Evolutionary conservation across 2,888 invertebrate species (phyloP), one percentile per base, ranked within the genome.

Genomic region (Pyrocoelia pectoralis): DNA sequence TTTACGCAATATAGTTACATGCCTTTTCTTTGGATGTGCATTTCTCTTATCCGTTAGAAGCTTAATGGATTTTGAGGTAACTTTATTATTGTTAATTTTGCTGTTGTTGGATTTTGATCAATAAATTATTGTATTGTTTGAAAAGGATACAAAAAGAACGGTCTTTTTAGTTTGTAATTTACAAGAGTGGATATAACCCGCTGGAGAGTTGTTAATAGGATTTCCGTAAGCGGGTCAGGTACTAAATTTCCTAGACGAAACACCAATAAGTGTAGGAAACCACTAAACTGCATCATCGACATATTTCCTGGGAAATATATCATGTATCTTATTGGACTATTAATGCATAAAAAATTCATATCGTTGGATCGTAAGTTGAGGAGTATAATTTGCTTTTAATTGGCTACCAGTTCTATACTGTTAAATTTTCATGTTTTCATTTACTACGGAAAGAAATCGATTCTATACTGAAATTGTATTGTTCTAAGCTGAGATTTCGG

Each of bases 1-100:
- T 77, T 83, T 84, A 1, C 83, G 94, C 72, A 94, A 93, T 80
- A 76, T 92, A 60, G 85, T 90, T 61, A 91, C 93, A 0, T 85
- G 88, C 69, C 84, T 89, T 13, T 89, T 91, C 64, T 84, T 90
- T 66, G 84, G 87, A 12, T 82, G 88, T 5, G 82, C 88, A 53
- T 73, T 88, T 19, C 82, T 88, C 1, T 81, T 91, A 46, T 85
- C 86, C 0, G 87, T 88, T 73, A 84, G 86, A 72, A 87, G 88
- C 71, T 76, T 89, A 38, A 75, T 84, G 48, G 91, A 91, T 77
- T 85, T 90, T 67, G 90, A 91, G 86, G 91, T 90, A 78, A 46
- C 41, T 33, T 33, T 33, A n/a, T 33, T 52, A 46, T 3, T 24
- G n/a, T n/a, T n/a, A n/a, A n/a, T n/a, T n/a, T n/a, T n/a, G 24